Evolutionary conservation across 2,113 vertebrate species (phyloP).

Genomic region (Ceyx cyanopectus): DNA sequence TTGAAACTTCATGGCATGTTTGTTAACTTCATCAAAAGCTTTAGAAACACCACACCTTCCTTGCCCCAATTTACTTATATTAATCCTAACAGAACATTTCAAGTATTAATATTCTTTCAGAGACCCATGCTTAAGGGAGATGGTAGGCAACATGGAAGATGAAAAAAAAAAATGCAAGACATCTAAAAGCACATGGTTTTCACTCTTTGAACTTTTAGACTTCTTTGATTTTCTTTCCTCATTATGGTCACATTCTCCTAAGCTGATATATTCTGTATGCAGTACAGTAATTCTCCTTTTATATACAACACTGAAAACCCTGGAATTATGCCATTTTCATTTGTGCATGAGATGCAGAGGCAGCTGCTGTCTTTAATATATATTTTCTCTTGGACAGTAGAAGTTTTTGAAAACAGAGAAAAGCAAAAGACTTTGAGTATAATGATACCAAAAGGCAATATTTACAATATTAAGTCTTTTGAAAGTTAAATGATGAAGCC

Average conservation of each 20-base stretch:
- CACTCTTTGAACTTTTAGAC: slow-evolving; percentile 40
- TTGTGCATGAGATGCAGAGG: background rate
- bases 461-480: background rate
- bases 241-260: slow-evolving; percentile 37
- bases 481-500: background rate
- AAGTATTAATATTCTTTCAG: background rate
- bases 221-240: slow-evolving; percentile 58
- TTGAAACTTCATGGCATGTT: background rate
- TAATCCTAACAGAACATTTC: background rate
- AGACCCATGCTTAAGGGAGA: background rate
- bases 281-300: slow-evolving; percentile 51
- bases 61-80: background rate
- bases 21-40: background rate
- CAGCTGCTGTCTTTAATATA: background rate
- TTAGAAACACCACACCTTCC: background rate
- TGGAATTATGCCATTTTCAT: slow-evolving; percentile 59
- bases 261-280: slow-evolving; percentile 38
- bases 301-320: slow-evolving; percentile 52
- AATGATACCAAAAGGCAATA: background rate
- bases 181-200: slow-evolving; percentile 19
- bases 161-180: background rate
- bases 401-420: slow-evolving; percentile 21
- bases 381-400: background rate
- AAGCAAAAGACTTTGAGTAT: background rate
- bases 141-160: background rate